Base-by-base conservation (phyloP, 2,888 invertebrate genomes). In the Harpagoxenus sublaevis region DNA sequence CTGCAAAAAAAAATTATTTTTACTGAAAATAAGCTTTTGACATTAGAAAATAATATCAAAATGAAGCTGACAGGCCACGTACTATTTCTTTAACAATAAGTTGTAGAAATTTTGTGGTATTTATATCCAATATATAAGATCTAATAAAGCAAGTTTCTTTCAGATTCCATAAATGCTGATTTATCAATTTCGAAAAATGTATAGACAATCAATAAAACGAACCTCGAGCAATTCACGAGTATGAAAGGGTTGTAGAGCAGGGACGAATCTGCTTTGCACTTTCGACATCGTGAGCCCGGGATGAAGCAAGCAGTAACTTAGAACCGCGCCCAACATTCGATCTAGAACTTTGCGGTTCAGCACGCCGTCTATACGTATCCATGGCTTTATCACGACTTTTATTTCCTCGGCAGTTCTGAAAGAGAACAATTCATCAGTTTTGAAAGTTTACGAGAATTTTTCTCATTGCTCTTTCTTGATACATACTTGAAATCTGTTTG, bases 291-390 rank as follows among this genome's bases (percentile, higher is more conserved):
- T 95, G 77, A 96, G 95, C 1, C 97, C 97, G 0, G 97, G 97
- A 88, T 96, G 95, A 35, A 96, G 95, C 92, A 97, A 95, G 84
- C 97, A 96, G 90, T 97, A 96, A 4, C 97, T 96, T 83, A 98
- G 94, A 81, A 98, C 94, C 12, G 97, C 96, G 66, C 97, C 96
- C 82, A 98, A 91, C 96, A 97, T 97, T 83, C 97, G 96, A 91
- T 97, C 97, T 48, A 98, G 95, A 4, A 97, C 96, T 31, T 96
- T 95, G 15, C 96, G 95, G 94, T 98, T 97, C 12, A 98, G 92
- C 0, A 96, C 95, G 3, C 98, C 98, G 94, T 98, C 97, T 1
- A 98, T 96, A 86, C 97, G 96, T 81, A 97, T 96, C 98, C 98
- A 98, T 0, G 98, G 97, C 84, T 96, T 95, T 73, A 96, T 94